These are phyloP conservation scores for Brotula barbata DNA, from an alignment of 2,797 vertebrate genomes.

Conservation along the genomic window DNA sequence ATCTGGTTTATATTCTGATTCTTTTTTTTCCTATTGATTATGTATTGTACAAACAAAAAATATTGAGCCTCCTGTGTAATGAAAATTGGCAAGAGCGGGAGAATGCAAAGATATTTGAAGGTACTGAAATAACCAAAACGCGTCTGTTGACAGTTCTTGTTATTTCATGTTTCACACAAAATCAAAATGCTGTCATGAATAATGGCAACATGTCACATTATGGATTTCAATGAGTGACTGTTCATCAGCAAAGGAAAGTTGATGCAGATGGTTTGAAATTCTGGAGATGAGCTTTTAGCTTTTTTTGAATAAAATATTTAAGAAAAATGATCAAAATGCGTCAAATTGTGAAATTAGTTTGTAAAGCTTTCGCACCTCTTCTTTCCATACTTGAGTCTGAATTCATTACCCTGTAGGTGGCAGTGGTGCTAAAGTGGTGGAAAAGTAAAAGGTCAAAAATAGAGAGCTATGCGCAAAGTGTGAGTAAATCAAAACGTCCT, in stretches of 20 bases:
- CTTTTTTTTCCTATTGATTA: neutral
- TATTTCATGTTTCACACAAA: constrained; percentile 1
- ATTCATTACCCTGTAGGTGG: too few species aligned
- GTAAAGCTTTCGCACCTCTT: neutral
- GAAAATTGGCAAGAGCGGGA: neutral
- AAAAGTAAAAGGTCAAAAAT: neutral
- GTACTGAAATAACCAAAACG: constrained; percentile 4
- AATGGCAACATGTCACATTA: neutral
- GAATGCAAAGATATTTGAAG: neutral
- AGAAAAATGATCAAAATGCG: constrained; percentile 49
- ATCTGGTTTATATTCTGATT: too few species aligned
- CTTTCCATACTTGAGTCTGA: too few species aligned
- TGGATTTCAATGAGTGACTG: constrained; percentile 22
- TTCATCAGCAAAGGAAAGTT: constrained; percentile 50
- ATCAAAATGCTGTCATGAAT: neutral
- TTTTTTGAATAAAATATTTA: constrained; percentile 84
- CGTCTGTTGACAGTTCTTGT: neutral
- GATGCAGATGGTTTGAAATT: constrained; percentile 82
- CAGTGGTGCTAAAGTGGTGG: too few species aligned
- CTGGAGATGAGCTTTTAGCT: constrained; percentile 67
- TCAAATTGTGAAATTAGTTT: neutral
- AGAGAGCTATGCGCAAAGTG: too few species aligned
- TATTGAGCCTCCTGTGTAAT: neutral
- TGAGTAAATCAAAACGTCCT: neutral
- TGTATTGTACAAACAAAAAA: neutral